Base-by-base conservation (phyloP, 2,888 invertebrate genomes). In the Macrosiphum euphorbiae region DNA sequence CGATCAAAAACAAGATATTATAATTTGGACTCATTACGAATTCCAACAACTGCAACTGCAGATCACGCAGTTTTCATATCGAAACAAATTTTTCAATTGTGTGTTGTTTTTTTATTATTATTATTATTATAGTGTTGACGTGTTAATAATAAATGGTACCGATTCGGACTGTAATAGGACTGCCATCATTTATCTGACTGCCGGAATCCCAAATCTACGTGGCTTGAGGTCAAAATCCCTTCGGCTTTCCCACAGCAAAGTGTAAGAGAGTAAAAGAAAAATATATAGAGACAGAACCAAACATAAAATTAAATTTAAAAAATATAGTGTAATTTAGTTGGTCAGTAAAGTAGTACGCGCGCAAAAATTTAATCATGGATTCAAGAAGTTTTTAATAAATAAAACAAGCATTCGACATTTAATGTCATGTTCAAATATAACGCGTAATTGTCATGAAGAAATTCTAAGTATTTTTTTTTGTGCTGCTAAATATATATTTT, bases 81-180 rank as follows among this genome's bases (percentile, higher is more conserved):
- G 13, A 61, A 86, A 87, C 35, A 35, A 67, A 52, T 10, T 41
- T 41, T 47, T 28, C 35, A 11, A 44, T 58, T 50, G 47, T 86
- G 5, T 78, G 0, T 78, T 84, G 0, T 85, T 87, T 47, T 86
- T 67, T 20, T 86, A 20, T 47, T 44, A 3, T 87, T 67, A 44
- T 55, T 55, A 20, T 78, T 78, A 78, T 78, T 35, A 35, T 20
- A 35, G n/a, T 44, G 92, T 89, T 89, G 92, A 92, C 78, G 88
- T 78, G 55, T 92, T 92, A 58, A 89, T 78, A 92, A 91, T 92
- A 92, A 87, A 92, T 88, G 87, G 20, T 87, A 92, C 50, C 50
- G 50, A 88, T 67, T 92, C 41, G 41, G 35, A 67, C 58, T 35
- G 35, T 50, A 92, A 88, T 92, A 87, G 61, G 28, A 50, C 61